Conservation (phyloP, 2,888 invertebrate genomes). For the Folsomia candida region DNA sequence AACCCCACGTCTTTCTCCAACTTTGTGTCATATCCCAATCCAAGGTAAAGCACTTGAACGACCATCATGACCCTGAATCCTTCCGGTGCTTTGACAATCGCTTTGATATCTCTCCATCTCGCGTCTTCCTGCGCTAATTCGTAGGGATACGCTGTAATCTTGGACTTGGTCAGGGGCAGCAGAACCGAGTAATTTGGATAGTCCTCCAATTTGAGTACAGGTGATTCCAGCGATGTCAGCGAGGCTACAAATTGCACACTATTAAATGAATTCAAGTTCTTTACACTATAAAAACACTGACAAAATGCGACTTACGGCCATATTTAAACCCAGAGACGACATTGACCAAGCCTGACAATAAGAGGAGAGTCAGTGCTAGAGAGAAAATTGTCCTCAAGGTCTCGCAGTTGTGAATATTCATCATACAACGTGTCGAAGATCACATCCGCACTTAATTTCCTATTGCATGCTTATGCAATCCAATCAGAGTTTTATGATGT, state of each 20-base stretch:
- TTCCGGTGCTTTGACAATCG: conserved; percentile 26
- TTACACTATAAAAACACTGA: background rate
- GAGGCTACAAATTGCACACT: background rate
- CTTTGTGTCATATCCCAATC: conserved; percentile 16
- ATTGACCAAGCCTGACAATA: background rate
- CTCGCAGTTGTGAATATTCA: background rate
- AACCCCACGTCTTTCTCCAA: background rate
- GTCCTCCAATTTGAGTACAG: conserved; percentile 20
- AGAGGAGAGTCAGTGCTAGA: background rate
- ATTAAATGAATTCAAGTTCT: background rate
- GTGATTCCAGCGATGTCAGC: background rate
- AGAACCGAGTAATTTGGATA: conserved; percentile 27
- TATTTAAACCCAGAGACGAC: background rate
- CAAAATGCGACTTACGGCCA: conserved; percentile 2
- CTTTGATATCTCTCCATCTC: conserved; percentile 1
- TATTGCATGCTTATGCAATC: no score
- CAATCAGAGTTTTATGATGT: no score
- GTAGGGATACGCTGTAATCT: conserved; percentile 13
- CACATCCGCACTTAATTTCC: background rate
- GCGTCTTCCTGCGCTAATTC: conserved; percentile 26
- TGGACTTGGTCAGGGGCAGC: conserved; percentile 18
- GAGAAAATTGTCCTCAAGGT: background rate
- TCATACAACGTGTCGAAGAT: background rate
- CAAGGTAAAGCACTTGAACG: conserved; percentile 2
- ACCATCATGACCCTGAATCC: conserved; percentile 22